These are phyloP conservation scores for Moxostoma hubbsi DNA, from an alignment of 2,797 vertebrate species.

Conservation along the genomic window DNA sequence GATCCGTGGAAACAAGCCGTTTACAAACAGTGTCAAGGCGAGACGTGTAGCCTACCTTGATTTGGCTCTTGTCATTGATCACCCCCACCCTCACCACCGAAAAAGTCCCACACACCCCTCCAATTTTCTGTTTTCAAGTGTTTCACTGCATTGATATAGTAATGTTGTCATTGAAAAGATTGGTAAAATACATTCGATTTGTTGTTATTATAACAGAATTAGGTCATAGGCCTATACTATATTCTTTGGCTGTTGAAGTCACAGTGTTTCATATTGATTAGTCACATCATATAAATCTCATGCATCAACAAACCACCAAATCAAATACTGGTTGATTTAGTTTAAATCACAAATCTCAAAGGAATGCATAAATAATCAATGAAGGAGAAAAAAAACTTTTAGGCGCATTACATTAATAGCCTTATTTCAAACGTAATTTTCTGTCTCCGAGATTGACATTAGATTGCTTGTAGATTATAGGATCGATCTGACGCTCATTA, in stretches of 20 bases:
- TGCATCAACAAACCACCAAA: not conserved
- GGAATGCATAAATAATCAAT: constrained; percentile 1
- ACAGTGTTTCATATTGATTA: not conserved
- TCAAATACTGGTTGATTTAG: not conserved
- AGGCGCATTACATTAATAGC: not conserved
- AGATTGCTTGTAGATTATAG: not conserved
- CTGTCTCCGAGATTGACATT: not conserved
- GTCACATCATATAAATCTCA: not conserved
- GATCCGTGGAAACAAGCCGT: constrained; percentile 85
- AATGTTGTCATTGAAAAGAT: not conserved
- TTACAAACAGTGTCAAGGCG: constrained; percentile 89
- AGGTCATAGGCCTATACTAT: not conserved
- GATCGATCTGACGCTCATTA: not conserved
- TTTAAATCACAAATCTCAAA: not conserved
- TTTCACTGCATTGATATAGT: not conserved
- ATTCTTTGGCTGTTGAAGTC: not conserved
- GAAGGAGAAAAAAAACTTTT: not conserved
- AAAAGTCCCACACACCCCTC: too few species aligned
- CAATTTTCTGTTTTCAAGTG: not conserved
- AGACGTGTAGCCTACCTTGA: constrained; percentile 74
- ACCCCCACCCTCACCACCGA: not conserved
- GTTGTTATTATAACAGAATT: too few species aligned
- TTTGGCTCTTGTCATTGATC: constrained; percentile 69
- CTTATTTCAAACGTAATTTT: not conserved
- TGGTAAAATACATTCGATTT: not conserved